A percentile compares a stretch with the other conserved stretches of the same genome.
These are phyloP conservation scores for Ladona fulva DNA, from an alignment of 1,140 invertebrate species.

Conservation along the genomic window DNA sequence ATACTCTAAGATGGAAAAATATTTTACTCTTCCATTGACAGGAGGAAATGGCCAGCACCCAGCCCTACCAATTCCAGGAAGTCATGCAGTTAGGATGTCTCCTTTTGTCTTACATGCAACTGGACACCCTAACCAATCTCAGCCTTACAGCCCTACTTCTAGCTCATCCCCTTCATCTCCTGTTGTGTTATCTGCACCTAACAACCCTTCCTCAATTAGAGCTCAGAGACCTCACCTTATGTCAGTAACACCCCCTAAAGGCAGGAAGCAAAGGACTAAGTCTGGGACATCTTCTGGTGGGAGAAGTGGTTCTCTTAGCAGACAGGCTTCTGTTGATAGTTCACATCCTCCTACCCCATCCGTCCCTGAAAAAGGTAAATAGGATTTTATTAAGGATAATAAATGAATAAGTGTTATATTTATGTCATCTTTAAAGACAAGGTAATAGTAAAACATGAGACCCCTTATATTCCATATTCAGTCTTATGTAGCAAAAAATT, in stretches of 20 bases:
- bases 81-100: not conserved
- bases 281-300: not conserved
- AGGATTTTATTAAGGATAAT: not conserved
- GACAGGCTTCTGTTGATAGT: conserved; percentile 8
- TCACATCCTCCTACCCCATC: not conserved
- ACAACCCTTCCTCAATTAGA: not conserved
- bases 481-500: too few relatives aligned
- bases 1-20: too few relatives aligned
- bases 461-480: too few relatives aligned
- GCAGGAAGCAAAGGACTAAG: not conserved
- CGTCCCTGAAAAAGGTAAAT: not conserved
- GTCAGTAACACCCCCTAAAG: not conserved
- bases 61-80: not conserved
- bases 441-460: too few relatives aligned
- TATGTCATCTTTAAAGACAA: too few relatives aligned
- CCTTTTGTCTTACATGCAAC: not conserved
- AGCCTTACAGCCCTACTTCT: not conserved
- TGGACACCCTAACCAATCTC: not conserved
- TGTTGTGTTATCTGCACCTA: not conserved
- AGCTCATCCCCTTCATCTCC: not conserved
- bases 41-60: not conserved
- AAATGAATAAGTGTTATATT: too few relatives aligned
- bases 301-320: not conserved
- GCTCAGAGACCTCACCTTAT: not conserved
- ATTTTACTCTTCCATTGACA: not conserved